Base-by-base conservation (phyloP, 2,888 invertebrate species). In the Torymus aiolomorphi region DNA sequence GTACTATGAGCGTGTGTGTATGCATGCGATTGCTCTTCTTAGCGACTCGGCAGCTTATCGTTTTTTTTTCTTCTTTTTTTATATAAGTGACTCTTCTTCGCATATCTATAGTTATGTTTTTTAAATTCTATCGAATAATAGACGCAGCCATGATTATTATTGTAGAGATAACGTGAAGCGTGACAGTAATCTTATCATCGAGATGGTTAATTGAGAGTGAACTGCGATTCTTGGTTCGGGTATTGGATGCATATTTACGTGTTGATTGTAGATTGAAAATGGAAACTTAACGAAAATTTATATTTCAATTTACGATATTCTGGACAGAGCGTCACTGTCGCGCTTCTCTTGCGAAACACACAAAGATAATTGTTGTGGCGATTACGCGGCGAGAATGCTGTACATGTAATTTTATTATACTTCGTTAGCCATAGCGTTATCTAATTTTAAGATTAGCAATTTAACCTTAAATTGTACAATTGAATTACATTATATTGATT, bases 121-220 rank as follows among this genome's bases (percentile, higher is more conserved):
- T 83, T 84, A 83, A 83, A 86, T 85, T 86, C 81, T 86, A 86
- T 85, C 82, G 74, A 83, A 83, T 78, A 80, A 78, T 82, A 83
- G 5, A 42, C 42, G 0, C 62, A 80, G 80, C 65, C 77, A 78
- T 82, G 71, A 82, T 81, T 76, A 83, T 77, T 62, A 61, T 42
- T 42, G 42, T 42, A 42, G n/a, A 52, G 52, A 62, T 16, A n/a
- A 42, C 56, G 52, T 31, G 42, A 42, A 75, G 71, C 72, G 57
- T 42, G 72, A 52, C 51, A 52, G n/a, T 18, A 42, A 65, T 63
- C 49, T 49, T n/a, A 10, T 42, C 42, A 10, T 42, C 8, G 8
- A 42, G 42, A 42, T 42, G 8, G 42, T 20, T 20, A 20, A 42
- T 42, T 10, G 42, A 3, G 31, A 31, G 3, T 31, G 31, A 31